Base-by-base conservation (phyloP, 2,113 vertebrate genomes). In the Siniperca knerii region DNA sequence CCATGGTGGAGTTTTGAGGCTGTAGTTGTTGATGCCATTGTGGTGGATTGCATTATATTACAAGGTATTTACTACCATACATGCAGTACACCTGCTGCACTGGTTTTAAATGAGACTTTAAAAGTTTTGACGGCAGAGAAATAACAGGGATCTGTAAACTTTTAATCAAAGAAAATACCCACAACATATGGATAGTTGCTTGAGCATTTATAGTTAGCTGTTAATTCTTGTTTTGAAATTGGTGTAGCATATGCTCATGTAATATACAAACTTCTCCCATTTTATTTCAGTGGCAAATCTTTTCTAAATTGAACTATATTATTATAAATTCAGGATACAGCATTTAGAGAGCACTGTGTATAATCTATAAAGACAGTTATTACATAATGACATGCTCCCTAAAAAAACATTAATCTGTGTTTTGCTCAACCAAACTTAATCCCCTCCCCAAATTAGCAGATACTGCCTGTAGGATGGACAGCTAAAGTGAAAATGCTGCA, bases 141-240 rank as follows among this genome's bases (percentile, higher is more conserved):
- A 65, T 25, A 44, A 52, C 44, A 0, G 1, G 3, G n/a, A 54
- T 64, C n/a, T 0, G 1, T 64, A 25, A 58, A 71, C 4, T 64
- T 25, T 48, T 73, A 21, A 73, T 64, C 35, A 35, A 64, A 4
- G 3, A 18, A 85, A 64, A 75, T 25, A 48, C 60, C 16, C 65
- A 64, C 65, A 76, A 52, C 50, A 81, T 48, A 60, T 42, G 29
- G 46, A 48, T 15, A 33, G 20, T 7, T 37, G 4, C 3, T 12
- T 11, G 12, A 60, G 15, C 44, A 54, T 44, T 72, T 8, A 60
- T 16, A 50, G 44, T 62, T 50, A 25, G 13, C 55, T 79, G 21
- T 69, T 20, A 25, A 21, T 23, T 70, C 23, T 54, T 1, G 4
- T 79, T 70, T 70, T 52, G n/a, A 67, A 29, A 29, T 44, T 54